These are phyloP conservation scores for Neomorphus geoffroyi DNA, from an alignment of 2,797 vertebrate species.

Conservation along the genomic window DNA sequence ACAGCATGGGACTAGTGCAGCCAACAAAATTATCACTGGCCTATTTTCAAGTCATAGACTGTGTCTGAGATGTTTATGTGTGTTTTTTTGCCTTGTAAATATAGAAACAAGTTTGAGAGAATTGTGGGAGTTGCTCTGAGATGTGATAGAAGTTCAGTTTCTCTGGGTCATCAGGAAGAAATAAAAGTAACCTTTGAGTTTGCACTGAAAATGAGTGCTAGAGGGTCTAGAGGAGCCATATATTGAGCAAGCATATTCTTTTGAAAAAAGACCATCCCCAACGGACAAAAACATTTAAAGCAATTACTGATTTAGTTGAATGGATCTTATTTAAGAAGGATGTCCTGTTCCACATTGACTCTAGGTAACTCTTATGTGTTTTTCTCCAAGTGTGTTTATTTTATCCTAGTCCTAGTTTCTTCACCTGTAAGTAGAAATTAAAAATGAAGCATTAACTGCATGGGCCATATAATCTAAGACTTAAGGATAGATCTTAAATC, in stretches of 20 bases:
- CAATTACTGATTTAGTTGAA: background rate
- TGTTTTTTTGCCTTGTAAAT: slow-evolving; percentile 54
- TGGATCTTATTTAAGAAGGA: background rate
- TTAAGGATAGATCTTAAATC: background rate
- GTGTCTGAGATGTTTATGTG: slow-evolving; percentile 20
- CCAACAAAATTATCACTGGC: slow-evolving; percentile 22
- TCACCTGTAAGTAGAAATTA: background rate
- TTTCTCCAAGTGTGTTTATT: background rate
- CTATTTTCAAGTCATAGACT: slow-evolving; percentile 21
- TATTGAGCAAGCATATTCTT: background rate
- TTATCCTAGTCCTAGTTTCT: background rate
- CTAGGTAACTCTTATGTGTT: background rate
- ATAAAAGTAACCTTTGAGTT: background rate
- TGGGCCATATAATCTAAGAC: fast-evolving
- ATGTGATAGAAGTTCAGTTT: background rate
- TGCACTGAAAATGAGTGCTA: background rate
- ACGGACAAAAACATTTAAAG: background rate
- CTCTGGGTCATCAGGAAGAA: background rate
- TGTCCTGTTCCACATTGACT: background rate
- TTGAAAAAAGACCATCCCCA: fast-evolving
- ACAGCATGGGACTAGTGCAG: background rate
- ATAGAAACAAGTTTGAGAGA: background rate
- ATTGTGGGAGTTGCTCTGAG: background rate
- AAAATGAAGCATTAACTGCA: fast-evolving
- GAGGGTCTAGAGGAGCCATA: background rate